Conservation (phyloP, 1,140 invertebrate species). For the Galleria mellonella region DNA sequence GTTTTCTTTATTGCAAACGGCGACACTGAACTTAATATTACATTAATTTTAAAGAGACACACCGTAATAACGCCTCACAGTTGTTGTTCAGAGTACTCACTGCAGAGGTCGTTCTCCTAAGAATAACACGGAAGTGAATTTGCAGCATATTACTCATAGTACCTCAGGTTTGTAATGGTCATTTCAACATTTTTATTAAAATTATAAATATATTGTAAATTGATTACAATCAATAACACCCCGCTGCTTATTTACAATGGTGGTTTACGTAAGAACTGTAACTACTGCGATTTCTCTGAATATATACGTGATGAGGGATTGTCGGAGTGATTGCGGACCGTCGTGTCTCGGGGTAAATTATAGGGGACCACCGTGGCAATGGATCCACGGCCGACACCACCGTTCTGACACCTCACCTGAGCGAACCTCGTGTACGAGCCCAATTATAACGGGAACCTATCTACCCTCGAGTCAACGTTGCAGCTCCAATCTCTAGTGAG, state of each 20-base stretch:
- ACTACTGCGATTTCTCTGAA: conserved; percentile 36
- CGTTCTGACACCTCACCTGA: conserved; percentile 31
- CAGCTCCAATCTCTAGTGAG: conserved; percentile 18
- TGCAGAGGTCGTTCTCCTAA: no score
- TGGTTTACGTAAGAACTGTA: conserved; percentile 8
- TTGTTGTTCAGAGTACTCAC: no score
- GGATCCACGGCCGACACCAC: conserved; percentile 5
- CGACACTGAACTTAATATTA: no score
- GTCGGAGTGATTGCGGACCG: conserved; percentile 11
- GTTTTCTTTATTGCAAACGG: no score
- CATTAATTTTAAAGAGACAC: no score
- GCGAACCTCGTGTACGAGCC: conserved; percentile 15
- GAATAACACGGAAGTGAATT: no score
- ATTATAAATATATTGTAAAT: neutral
- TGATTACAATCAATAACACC: neutral
- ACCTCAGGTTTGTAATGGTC: no score
- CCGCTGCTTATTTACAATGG: no score
- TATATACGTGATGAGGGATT: conserved; percentile 30
- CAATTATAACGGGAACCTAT: conserved; percentile 42
- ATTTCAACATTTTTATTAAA: no score
- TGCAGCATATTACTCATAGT: no score
- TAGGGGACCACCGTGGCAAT: conserved; percentile 19
- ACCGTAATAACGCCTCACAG: no score
- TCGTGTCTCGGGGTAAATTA: conserved; percentile 24
- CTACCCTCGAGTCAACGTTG: conserved; percentile 5